phyloP scores from a whole-genome alignment of 2,113 vertebrate species.

The Nesogale talazaci region DNA sequence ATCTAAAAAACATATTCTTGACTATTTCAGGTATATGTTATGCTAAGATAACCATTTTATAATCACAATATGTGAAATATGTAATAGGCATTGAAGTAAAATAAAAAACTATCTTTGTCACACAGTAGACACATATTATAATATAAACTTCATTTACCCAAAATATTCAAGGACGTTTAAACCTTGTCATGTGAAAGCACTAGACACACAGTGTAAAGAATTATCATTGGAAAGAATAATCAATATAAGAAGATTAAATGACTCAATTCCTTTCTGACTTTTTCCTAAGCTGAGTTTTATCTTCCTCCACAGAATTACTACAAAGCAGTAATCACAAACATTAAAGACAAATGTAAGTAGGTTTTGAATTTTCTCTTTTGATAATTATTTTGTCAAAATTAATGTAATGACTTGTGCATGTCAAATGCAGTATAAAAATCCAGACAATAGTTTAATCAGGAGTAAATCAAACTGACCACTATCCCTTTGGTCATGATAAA shows the following conservation, averaged over 20 bases:
- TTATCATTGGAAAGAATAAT: slow-evolving; percentile 75
- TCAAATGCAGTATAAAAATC: not conserved
- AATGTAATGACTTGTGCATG: not conserved
- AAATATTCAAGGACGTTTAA: slow-evolving; percentile 63
- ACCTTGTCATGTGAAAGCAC: slow-evolving; percentile 31
- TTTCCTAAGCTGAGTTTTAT: slow-evolving; percentile 74
- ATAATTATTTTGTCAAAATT: slow-evolving; percentile 45
- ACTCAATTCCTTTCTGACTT: slow-evolving; percentile 70
- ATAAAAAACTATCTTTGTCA: slow-evolving; percentile 26
- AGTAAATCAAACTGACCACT: not conserved
- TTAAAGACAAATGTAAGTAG: slow-evolving; percentile 68
- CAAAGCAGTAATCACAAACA: slow-evolving; percentile 48
- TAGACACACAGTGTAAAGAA: slow-evolving; percentile 64
- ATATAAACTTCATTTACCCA: slow-evolving; percentile 52
- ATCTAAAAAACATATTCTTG: not conserved
- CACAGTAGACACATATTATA: slow-evolving; percentile 57
- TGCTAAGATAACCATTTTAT: slow-evolving; percentile 22
- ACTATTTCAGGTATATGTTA: not conserved
- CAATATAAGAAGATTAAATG: slow-evolving; percentile 81
- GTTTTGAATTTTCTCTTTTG: slow-evolving; percentile 52
- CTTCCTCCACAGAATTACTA: slow-evolving; percentile 55
- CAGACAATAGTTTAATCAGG: not conserved
- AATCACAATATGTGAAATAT: not conserved
- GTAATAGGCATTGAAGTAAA: slow-evolving; percentile 33
- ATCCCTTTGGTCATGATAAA: not conserved